Conservation (phyloP, 1,140 invertebrate species). For the Anastatus disparis region DNA sequence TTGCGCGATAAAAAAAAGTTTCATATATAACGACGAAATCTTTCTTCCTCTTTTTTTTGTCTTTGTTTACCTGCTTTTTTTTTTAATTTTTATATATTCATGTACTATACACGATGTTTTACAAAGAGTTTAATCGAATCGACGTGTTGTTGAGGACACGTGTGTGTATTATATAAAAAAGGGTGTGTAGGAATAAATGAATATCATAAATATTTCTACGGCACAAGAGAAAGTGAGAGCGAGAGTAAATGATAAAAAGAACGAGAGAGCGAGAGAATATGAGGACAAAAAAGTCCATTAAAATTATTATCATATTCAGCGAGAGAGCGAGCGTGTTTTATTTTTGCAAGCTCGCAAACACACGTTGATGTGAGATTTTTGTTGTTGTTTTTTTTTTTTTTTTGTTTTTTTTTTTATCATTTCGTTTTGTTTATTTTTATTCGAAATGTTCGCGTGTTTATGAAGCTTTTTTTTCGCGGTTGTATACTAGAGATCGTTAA, state of each 20-base stretch:
- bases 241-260: too few relatives aligned
- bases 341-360: not conserved
- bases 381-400: not conserved
- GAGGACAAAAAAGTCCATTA: constrained; percentile 29
- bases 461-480: not conserved
- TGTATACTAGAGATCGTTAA: constrained; percentile 2
- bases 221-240: too few relatives aligned
- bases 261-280: too few relatives aligned
- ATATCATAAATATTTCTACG: constrained; percentile 34
- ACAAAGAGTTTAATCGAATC: constrained; percentile 26
- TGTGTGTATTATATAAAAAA: not conserved
- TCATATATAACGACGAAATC: not conserved
- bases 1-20: not conserved
- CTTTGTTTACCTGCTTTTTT: not conserved
- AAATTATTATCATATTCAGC: constrained; percentile 18
- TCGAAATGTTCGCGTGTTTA: not conserved
- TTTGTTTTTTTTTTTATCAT: not conserved
- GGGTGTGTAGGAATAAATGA: constrained; percentile 14
- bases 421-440: not conserved
- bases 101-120: not conserved
- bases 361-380: not conserved
- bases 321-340: too few relatives aligned
- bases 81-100: too few relatives aligned
- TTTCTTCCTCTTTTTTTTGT: not conserved
- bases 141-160: not conserved